Evolutionary conservation across 1,140 invertebrate species (phyloP), one percentile per base, ranked within the genome.

Genomic region (Cyclina sinensis): DNA sequence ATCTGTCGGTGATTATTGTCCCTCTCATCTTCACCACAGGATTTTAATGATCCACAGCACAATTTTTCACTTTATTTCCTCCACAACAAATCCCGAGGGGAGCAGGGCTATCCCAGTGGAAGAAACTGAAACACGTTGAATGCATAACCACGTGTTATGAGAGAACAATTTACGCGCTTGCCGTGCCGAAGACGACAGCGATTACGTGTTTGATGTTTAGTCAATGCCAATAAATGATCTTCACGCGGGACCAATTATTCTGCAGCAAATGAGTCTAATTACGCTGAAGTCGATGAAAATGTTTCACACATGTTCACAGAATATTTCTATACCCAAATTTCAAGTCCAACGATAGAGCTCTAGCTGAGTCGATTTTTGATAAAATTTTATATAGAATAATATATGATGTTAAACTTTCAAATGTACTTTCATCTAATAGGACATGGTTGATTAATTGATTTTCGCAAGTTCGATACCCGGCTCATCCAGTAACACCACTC

Each of bases 191-290:
- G 59, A 62, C 32, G 79, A 65, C 54, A 65, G 39, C 35, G 79
- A 81, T 81, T 84, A 70, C 32, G 43, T 9, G 43, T 24, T 73
- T 21, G 65, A 73, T 73, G 65, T 84, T 84, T 84, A 84, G 81
- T n/a, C 65, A 54, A 73, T 73, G 59, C 46, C 62, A 51, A 51
- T 84, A 73, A 84, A 48, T 84, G 46, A 73, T 48, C 62, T 70
- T 48, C 81, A 35, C 81, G 37, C 62, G 65, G 81, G 62, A 70
- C 46, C 81, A 84, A 84, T 84, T 84, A 84, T 70, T 84, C 51
- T 37, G 24, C 24, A 27, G 65, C 81, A 84, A 84, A 70, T 84
- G 37, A 48, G 81, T 54, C 30, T 48, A 84, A 84, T 84, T 84
- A 84, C 70, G 62, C 79, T 14, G 32, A 65, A 62, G 37, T 21